A percentile compares a stretch with the other conserved stretches of the same genome.
Evolutionary conservation across 1,140 invertebrate genomes (phyloP).

Genomic region (Asbolus verrucosus): DNA sequence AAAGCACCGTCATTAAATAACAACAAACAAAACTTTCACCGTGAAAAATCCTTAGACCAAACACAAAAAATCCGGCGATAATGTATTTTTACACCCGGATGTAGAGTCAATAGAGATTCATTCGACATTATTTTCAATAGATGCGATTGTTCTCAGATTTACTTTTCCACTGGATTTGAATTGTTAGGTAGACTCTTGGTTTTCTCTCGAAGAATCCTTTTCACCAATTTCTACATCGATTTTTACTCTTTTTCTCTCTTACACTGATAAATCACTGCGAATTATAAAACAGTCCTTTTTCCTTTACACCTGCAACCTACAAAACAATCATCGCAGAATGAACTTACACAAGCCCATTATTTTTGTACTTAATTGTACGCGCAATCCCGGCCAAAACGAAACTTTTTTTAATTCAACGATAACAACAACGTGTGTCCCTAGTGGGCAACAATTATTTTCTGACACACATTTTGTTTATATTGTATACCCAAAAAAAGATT

Average conservation of each 20-base stretch:
- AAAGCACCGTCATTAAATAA: conserved; percentile 7
- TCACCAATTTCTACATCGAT: not conserved
- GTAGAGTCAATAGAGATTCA: not conserved
- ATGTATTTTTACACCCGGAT: not conserved
- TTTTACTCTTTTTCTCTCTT: not conserved
- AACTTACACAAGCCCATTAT: conserved; percentile 10
- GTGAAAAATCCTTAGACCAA: not conserved
- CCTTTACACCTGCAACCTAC: conserved; percentile 28
- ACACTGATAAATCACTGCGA: conserved; percentile 13
- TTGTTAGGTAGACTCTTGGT: not conserved
- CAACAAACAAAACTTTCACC: not conserved
- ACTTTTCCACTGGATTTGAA: conserved; percentile 8
- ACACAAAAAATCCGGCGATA: conserved; percentile 13
- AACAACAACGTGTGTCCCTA: not conserved
- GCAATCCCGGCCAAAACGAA: not conserved
- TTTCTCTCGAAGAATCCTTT: conserved; percentile 1
- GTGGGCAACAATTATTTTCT: not conserved
- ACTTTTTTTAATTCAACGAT: conserved; percentile 15
- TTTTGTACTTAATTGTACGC: conserved; percentile 3
- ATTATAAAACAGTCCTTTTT: conserved; percentile 10
- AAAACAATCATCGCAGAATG: conserved; percentile 13
- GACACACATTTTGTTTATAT: not conserved
- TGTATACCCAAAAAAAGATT: not conserved
- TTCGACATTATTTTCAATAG: conserved; percentile 1
- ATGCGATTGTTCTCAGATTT: not conserved